Evolutionary conservation across 2,888 invertebrate species (phyloP), one percentile per base, ranked within the genome.

Genomic region (Tridacna gigas): DNA sequence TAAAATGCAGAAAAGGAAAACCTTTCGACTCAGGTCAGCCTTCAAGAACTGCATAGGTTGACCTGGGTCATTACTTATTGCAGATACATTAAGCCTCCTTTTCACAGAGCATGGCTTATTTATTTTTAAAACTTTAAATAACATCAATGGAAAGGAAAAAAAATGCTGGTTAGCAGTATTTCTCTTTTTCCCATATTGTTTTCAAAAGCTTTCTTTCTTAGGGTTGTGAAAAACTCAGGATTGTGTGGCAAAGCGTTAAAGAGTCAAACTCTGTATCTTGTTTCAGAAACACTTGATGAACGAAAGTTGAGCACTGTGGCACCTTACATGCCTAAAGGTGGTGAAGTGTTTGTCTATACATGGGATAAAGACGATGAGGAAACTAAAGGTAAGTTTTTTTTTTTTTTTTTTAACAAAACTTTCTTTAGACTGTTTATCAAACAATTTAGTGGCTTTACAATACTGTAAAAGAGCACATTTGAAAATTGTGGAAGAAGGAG

Each of bases 241-340:
- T 20, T 56, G 20, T 56, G 56, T 20, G 56, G 56, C 18, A 56
- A 56, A 5, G 56, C 5, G 56, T 56, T 56, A 56, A 51, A 51
- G 56, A 20, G 56, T 56, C 9, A 56, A 56, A 15, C 2, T 56
- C 56, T 5, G 56, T 28, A 7, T 3, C 3, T 26, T 13, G 25
- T 74, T 74, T 60, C 61, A 75, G 75, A 63, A 22, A 63, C 63
- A 11, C 25, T 75, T 1, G 77, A 77, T 60, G 60, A 56, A 4
- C 56, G 69, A 3, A 67, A 28, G 45, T 20, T 77, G 5, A 77
- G 60, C 18, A 26, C 26, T 28, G 60, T 51, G 22, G 56, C 71
- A 12, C 77, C 77, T 22, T 67, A 67, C 20, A 60, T 77, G 69
- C 77, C 77, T 11, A 77, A 77, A 69, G 77, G 69, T 26, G 77